Base-by-base conservation (phyloP, 2,113 vertebrate species). In the Carassius auratus region DNA sequence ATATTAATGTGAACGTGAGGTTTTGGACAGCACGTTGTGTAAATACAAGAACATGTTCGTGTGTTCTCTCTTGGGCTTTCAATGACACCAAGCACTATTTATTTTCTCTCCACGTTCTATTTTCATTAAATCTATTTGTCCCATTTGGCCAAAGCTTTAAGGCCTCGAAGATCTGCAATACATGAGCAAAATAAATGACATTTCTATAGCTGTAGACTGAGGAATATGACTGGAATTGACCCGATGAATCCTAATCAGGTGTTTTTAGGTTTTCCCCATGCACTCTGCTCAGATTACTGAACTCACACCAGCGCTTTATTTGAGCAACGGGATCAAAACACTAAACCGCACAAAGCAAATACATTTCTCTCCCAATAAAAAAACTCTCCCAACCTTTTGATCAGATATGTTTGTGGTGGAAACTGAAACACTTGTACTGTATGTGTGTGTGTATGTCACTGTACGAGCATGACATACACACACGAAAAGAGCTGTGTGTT, bases 191-290 rank as follows among this genome's bases (percentile, higher is more conserved):
- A 96, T 95, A 96, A 96, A 95, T 95, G 92, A 96, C 96, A 95
- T 95, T 96, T 95, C 95, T 95, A 95, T 94, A 92, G 91, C 93
- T 93, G 86, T 96, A 96, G 96, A 95, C 93, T 85, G 86, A 84
- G 89, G 94, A 95, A 95, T 94, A 92, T 90, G 90, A 93, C 93
- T 91, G 85, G 90, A 94, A 92, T 92, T 93, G 91, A 93, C 93
- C 92, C 90, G 88, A 76, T 92, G 95, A 96, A 96, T 96, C 90
- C 88, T 96, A 96, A 97, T 95, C 94, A 96, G 94, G 93, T 96
- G 92, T 95, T 96, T 30, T 96, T 95, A 95, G 95, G 93, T 95
- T 96, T 95, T 93, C 52, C 33, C 36, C 61, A 26, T 26, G 26
- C n/a, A 19, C 55, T 42, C 64, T 59, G 52, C 80, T 86, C 55